phyloP scores from a whole-genome alignment of 2,797 vertebrate genomes.

The Acipenser oxyrinchus region DNA sequence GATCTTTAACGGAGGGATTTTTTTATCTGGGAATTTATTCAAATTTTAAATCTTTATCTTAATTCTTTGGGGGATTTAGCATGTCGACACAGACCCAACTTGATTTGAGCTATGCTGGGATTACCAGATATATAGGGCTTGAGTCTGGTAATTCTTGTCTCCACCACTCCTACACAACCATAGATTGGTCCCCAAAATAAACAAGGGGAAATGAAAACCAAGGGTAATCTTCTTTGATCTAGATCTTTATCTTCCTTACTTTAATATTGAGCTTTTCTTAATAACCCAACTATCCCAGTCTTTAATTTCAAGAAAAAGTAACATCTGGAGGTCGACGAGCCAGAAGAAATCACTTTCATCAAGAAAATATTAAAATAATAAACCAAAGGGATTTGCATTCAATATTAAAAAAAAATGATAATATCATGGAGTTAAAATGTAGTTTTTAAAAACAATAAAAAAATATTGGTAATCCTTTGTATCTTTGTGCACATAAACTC shows the following conservation, averaged over 20 bases:
- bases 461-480: slow-evolving; percentile 37
- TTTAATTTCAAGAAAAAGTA: slow-evolving; percentile 20
- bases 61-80: slow-evolving; percentile 30
- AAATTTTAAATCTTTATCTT: slow-evolving; percentile 49
- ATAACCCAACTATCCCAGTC: slow-evolving; percentile 34
- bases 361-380: slow-evolving; percentile 32
- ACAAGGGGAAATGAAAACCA: slow-evolving; percentile 29
- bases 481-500: slow-evolving; percentile 28
- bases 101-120: slow-evolving; percentile 45
- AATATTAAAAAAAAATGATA: slow-evolving; percentile 28
- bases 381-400: slow-evolving; percentile 30
- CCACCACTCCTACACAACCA: slow-evolving; percentile 27
- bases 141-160: slow-evolving; percentile 42
- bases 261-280: slow-evolving; percentile 41
- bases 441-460: slow-evolving; percentile 13
- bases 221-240: slow-evolving; percentile 39
- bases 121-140: slow-evolving; percentile 50
- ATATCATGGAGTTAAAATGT: slow-evolving; percentile 31
- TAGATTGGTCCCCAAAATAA: slow-evolving; percentile 37
- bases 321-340: slow-evolving; percentile 22
- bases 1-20: slow-evolving; percentile 43
- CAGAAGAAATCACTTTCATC: slow-evolving; percentile 39
- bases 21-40: slow-evolving; percentile 52
- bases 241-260: slow-evolving; percentile 41
- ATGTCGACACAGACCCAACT: slow-evolving; percentile 11